A percentile compares a stretch with the other conserved stretches of the same genome.
Evolutionary conservation across 1,140 invertebrate genomes (phyloP).

Genomic region (Drosophila varians): DNA sequence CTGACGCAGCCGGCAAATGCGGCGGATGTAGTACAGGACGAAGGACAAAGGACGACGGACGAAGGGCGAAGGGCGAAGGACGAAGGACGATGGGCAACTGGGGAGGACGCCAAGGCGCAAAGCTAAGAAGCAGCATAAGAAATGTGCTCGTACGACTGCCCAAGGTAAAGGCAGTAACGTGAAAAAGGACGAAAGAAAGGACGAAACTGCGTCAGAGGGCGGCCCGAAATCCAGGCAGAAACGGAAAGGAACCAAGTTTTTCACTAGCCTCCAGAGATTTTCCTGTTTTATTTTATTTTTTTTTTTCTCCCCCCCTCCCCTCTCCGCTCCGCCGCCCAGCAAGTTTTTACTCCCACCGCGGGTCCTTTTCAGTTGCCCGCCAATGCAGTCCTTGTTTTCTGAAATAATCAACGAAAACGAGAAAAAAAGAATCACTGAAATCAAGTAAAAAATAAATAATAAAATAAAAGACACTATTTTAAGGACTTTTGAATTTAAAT

Average conservation of each 20-base stretch:
- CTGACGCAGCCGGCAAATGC: slow-evolving; percentile 34
- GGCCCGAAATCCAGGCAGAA: neutral
- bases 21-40: no score
- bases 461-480: slow-evolving; percentile 40
- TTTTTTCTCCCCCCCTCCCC: slow-evolving; percentile 3
- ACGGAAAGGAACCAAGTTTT: slow-evolving; percentile 51
- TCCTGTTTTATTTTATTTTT: slow-evolving; percentile 43
- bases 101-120: slow-evolving; percentile 58
- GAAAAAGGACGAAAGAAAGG: slow-evolving; percentile 5
- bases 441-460: slow-evolving; percentile 60
- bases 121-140: slow-evolving; percentile 76
- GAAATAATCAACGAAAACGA: slow-evolving; percentile 71
- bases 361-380: slow-evolving; percentile 7
- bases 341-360: slow-evolving; percentile 5
- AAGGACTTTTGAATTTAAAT: no score
- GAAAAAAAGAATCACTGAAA: slow-evolving; percentile 31
- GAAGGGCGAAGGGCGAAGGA: neutral
- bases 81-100: slow-evolving; percentile 23
- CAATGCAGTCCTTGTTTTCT: slow-evolving; percentile 40
- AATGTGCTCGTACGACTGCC: slow-evolving; percentile 55
- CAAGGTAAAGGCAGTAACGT: slow-evolving; percentile 50
- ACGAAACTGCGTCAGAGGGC: slow-evolving; percentile 7
- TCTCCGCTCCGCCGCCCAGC: neutral
- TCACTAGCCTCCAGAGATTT: slow-evolving; percentile 81
- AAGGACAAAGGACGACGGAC: slow-evolving; percentile 8